phyloP scores from a whole-genome alignment of 2,888 invertebrate genomes.

The Chloroclystis v-ata region DNA sequence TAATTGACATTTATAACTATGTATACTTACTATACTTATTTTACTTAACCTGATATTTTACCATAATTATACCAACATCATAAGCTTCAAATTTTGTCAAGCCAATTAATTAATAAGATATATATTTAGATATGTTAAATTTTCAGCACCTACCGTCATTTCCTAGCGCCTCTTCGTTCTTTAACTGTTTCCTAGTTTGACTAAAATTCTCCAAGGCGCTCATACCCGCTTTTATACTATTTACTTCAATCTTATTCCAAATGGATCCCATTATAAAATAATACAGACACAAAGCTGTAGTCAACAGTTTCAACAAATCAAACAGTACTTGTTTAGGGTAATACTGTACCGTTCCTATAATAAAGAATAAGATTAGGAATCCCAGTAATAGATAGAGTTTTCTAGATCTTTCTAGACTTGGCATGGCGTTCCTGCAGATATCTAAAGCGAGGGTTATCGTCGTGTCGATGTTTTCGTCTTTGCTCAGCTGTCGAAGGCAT shows the following conservation, averaged over 20 bases:
- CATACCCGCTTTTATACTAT: conserved; percentile 86
- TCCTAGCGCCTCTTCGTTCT: conserved; percentile 16
- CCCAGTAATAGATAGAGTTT: conserved; percentile 74
- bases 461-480: conserved; percentile 39
- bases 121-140: no score
- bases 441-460: conserved; percentile 78
- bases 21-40: no score
- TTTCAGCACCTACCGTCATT: background rate
- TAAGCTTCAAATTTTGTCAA: no score
- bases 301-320: conserved; percentile 79
- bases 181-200: conserved; percentile 37
- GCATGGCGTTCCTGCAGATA: conserved; percentile 78
- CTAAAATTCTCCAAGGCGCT: conserved; percentile 81
- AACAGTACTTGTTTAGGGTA: conserved; percentile 70
- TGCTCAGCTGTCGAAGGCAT: conserved; percentile 33
- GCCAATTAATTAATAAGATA: no score
- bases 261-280: conserved; percentile 86
- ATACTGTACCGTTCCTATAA: conserved; percentile 71
- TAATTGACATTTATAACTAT: no score
- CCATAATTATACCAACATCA: no score
- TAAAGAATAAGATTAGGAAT: conserved; percentile 68
- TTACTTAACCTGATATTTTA: no score
- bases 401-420: conserved; percentile 67
- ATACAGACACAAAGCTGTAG: conserved; percentile 83
- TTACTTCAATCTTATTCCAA: conserved; percentile 89